These are phyloP conservation scores for Cerastis rubricosa DNA, from an alignment of 2,888 invertebrate genomes.

Conservation along the genomic window DNA sequence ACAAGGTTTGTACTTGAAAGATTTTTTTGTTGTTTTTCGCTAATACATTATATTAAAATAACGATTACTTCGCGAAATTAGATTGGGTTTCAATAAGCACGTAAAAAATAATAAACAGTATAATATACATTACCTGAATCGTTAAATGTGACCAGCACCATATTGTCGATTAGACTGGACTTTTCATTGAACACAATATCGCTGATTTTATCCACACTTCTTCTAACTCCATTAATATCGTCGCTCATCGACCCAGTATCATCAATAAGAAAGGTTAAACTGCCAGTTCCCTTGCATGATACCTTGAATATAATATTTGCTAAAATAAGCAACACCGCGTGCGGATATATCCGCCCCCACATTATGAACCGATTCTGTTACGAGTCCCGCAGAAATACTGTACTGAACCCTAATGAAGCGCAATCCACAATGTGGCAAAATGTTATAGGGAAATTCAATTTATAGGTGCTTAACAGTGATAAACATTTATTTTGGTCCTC, in stretches of 20 bases:
- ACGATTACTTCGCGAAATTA: background rate
- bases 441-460: background rate
- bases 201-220: slow-evolving; percentile 62
- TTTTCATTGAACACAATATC: slow-evolving; percentile 65
- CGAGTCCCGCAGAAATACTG: background rate
- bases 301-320: slow-evolving; percentile 37
- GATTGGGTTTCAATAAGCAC: background rate
- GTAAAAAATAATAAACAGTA: background rate
- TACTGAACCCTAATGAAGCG: background rate
- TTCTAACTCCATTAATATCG: slow-evolving; percentile 66
- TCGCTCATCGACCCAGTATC: slow-evolving; percentile 68
- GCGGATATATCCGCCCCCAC: slow-evolving; percentile 41
- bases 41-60: background rate
- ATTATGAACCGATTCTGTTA: slow-evolving; percentile 22
- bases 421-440: slow-evolving; percentile 15
- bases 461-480: slow-evolving; percentile 14
- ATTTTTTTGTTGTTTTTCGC: background rate
- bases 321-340: slow-evolving; percentile 36
- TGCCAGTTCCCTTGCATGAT: slow-evolving; percentile 61
- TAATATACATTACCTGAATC: slow-evolving; percentile 70
- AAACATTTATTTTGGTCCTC: slow-evolving; percentile 14
- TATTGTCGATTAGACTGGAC: slow-evolving; percentile 67
- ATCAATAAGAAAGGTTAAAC: slow-evolving; percentile 72
- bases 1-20: background rate
- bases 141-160: slow-evolving; percentile 74